Evolutionary conservation across 37 sponge, comb jelly and placozoan species (phyloP).

Genomic region (Lycopodina hypogea): DNA sequence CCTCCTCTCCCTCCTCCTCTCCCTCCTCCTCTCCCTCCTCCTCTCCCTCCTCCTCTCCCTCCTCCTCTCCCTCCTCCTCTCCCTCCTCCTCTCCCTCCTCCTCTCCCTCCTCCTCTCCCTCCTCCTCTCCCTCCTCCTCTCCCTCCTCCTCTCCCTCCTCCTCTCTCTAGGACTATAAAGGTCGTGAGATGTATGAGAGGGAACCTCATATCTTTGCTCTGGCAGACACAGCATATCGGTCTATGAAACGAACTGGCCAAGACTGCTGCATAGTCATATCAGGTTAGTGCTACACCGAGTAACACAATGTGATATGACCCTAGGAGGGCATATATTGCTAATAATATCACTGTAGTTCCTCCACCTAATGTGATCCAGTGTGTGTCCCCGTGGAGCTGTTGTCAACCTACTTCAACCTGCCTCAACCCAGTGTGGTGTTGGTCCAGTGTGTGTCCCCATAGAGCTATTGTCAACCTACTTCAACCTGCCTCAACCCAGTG

Average conservation of each 20-base stretch:
- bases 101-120: constrained; percentile 19
- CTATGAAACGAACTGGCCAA: constrained; percentile 61
- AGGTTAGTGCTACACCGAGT: too few species aligned
- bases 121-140: constrained; percentile 23
- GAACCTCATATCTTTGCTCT: constrained; percentile 83
- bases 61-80: not conserved
- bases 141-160: constrained; percentile 30
- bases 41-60: not conserved
- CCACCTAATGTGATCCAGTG: too few species aligned
- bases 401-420: too few species aligned
- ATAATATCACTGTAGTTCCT: too few species aligned
- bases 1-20: not conserved
- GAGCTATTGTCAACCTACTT: too few species aligned
- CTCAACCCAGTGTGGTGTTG: too few species aligned
- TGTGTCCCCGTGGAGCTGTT: too few species aligned
- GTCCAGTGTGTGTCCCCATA: too few species aligned
- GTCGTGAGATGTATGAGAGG: constrained; percentile 75
- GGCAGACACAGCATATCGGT: constrained; percentile 79
- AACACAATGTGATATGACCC: too few species aligned
- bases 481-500: too few species aligned
- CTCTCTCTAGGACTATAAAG: constrained; percentile 63
- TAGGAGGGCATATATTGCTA: too few species aligned
- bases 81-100: constrained; percentile 20
- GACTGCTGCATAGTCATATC: constrained; percentile 86
- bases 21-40: not conserved